Percentiles rank a stretch among this genome's conserved stretches.
Conservation (phyloP, 2,797 vertebrate species). For the Sebastes cheni region DNA sequence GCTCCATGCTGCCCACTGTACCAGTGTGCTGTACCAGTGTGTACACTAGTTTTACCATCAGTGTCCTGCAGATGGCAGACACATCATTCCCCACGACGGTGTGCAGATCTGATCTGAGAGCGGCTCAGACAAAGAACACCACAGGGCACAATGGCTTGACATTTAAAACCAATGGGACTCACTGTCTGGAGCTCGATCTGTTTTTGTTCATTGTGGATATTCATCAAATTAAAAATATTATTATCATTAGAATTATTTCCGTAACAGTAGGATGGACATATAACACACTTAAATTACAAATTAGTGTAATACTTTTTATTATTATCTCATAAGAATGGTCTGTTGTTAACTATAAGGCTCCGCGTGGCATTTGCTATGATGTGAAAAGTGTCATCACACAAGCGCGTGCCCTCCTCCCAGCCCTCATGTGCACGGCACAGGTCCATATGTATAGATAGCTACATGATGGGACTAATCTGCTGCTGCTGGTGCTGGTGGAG, state of each 20-base stretch:
- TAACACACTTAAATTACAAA: not conserved
- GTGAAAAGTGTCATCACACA: not conserved
- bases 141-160: constrained; percentile 51
- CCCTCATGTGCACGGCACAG: not conserved
- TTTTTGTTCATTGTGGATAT: constrained; percentile 16
- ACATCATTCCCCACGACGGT: constrained; percentile 73
- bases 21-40: not conserved
- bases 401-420: not conserved
- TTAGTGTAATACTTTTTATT: not conserved
- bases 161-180: constrained; percentile 55
- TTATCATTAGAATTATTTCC: not conserved
- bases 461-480: constrained; percentile 24
- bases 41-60: not conserved
- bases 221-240: not conserved
- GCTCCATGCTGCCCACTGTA: not conserved
- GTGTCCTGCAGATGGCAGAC: constrained; percentile 83
- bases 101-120: constrained; percentile 43
- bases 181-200: constrained; percentile 31
- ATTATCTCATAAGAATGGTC: not conserved
- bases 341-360: not conserved
- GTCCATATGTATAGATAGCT: not conserved
- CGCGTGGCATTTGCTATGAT: not conserved
- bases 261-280: not conserved
- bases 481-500: constrained; percentile 7
- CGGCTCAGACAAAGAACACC: constrained; percentile 80